phyloP scores from a whole-genome alignment of 2,888 invertebrate species.

The Epinotia brunnichana region DNA sequence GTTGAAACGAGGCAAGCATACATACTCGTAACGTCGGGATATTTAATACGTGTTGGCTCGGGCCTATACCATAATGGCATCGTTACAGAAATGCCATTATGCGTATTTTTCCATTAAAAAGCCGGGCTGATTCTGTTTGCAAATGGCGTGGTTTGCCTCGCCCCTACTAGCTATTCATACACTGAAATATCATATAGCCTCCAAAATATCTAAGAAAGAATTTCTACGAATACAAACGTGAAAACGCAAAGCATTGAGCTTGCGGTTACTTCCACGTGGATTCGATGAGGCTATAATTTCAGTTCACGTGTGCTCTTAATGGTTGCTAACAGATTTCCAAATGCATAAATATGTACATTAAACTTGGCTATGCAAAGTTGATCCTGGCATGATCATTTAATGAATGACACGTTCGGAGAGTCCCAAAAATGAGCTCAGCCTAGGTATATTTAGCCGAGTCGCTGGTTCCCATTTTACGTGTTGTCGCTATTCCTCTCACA shows the following conservation, averaged over 20 bases:
- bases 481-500: conserved; percentile 10
- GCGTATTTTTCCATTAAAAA: conserved; percentile 38
- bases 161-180: conserved; percentile 46
- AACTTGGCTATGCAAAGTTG: conserved; percentile 18
- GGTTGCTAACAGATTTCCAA: conserved; percentile 14
- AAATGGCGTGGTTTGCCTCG: conserved; percentile 41
- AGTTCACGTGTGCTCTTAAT: conserved; percentile 49
- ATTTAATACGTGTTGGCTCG: neutral
- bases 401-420: neutral
- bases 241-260: neutral
- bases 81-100: conserved; percentile 30
- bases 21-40: too few relatives aligned
- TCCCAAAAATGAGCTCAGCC: conserved; percentile 15
- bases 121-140: conserved; percentile 31
- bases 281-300: conserved; percentile 53
- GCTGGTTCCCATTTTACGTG: conserved; percentile 26
- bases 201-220: neutral
- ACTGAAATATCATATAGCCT: conserved; percentile 23
- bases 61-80: conserved; percentile 26
- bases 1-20: too few relatives aligned
- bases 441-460: neutral
- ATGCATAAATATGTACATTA: conserved; percentile 40
- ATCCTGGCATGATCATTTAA: neutral
- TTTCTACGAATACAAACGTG: neutral
- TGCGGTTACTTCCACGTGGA: conserved; percentile 35